These are phyloP conservation scores for Megaptera novaeangliae DNA, from an alignment of 2,113 vertebrate species.

Conservation along the genomic window DNA sequence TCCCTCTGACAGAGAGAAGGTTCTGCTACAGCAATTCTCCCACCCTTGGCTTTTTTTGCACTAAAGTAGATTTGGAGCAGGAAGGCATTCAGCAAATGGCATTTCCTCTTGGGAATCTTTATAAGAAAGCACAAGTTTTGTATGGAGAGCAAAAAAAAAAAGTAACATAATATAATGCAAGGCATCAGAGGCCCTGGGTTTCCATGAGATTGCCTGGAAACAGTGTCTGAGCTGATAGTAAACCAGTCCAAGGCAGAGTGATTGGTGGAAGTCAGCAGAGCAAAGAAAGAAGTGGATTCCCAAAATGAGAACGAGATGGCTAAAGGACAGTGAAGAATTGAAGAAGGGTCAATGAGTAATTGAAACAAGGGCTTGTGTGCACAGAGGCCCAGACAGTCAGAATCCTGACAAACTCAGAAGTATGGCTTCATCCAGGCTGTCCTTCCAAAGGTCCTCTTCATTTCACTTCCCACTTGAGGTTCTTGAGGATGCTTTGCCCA, in stretches of 20 bases:
- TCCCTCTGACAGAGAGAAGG: not conserved
- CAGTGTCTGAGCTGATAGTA: not conserved
- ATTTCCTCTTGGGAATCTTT: slow-evolving; percentile 24
- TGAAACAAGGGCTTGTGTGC: slow-evolving; percentile 19
- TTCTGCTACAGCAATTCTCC: not conserved
- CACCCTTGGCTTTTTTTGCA: not conserved
- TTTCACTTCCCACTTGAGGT: not conserved
- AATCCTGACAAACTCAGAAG: slow-evolving; percentile 1
- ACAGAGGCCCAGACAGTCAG: not conserved
- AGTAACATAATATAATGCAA: not conserved
- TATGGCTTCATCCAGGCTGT: not conserved
- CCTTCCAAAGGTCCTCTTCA: not conserved
- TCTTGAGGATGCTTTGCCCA: not conserved
- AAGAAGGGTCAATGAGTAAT: slow-evolving; percentile 21
- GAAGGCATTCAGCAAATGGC: slow-evolving; percentile 2
- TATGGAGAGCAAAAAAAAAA: not conserved
- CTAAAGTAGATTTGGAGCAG: not conserved
- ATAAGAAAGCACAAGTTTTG: slow-evolving; percentile 5
- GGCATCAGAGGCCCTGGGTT: not conserved
- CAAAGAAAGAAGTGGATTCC: not conserved
- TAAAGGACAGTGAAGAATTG: not conserved
- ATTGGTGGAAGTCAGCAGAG: not conserved
- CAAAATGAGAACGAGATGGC: slow-evolving; percentile 23
- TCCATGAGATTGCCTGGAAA: not conserved
- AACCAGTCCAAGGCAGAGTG: slow-evolving; percentile 10